A percentile compares a stretch with the other conserved stretches of the same genome.
Evolutionary conservation across 1,140 invertebrate species (phyloP).

Genomic region (Grapholita molesta): DNA sequence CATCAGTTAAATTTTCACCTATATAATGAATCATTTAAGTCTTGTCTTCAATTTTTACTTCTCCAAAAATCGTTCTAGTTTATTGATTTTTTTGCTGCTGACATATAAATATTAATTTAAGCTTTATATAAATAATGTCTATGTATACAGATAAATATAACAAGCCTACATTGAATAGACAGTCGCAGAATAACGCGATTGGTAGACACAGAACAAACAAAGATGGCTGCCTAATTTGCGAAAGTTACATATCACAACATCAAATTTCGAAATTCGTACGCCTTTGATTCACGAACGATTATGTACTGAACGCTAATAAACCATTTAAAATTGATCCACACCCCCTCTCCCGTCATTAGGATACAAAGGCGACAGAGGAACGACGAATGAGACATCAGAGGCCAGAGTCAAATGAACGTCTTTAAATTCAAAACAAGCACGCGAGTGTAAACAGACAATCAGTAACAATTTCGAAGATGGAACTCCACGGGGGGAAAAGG

Average conservation of each 20-base stretch:
- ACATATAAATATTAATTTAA: too few species aligned
- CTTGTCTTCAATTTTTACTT: too few species aligned
- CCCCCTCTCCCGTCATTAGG: constrained; percentile 23
- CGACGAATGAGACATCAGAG: constrained; percentile 32
- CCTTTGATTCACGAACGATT: constrained; percentile 66
- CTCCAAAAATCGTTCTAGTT: too few species aligned
- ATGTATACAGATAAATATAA: neutral
- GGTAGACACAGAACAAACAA: constrained; percentile 11
- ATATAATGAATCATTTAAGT: too few species aligned
- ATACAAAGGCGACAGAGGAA: constrained; percentile 10
- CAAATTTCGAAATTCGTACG: constrained; percentile 46
- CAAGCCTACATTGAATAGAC: neutral
- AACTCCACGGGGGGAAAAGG: constrained; percentile 48
- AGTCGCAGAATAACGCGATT: constrained; percentile 28
- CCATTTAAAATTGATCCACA: constrained; percentile 51
- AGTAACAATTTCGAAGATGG: constrained; percentile 70
- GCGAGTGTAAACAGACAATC: constrained; percentile 73
- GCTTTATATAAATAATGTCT: too few species aligned
- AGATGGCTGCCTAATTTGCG: constrained; percentile 47
- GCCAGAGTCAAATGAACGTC: constrained; percentile 51
- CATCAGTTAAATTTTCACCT: too few species aligned
- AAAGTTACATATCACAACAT: constrained; percentile 58
- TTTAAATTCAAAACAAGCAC: constrained; percentile 68
- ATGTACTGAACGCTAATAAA: constrained; percentile 60
- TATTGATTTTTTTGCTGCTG: too few species aligned